Base-by-base conservation (phyloP, 2,888 invertebrate species). In the Athripsodes cinereus region DNA sequence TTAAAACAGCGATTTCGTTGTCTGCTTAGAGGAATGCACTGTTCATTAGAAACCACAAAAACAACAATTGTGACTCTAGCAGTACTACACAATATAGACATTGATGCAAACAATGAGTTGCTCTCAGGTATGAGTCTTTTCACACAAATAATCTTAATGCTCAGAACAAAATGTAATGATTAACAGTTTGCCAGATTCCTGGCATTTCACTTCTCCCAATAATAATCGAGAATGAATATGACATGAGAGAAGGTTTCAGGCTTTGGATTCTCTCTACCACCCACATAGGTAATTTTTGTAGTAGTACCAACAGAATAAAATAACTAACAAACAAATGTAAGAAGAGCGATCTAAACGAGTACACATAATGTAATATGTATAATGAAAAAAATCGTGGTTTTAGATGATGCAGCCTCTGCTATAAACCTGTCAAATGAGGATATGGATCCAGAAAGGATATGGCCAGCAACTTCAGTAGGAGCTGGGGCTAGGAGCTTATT, bases 1-100 rank as follows among this genome's bases (percentile, higher is more conserved):
- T 62, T 58, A 62, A 64, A 64, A 49, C 57, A 58, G 34, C 26
- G 64, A 3, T 64, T 62, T 35, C 58, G 51, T 20, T 64, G 62
- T 48, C 26, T 63, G 46, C 53, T 62, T 57, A 60, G 34, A 53
- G 65, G 54, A 5, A 31, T 62, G n/a, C 19, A 18, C 2, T 18
- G 47, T 11, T 44, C 49, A 2, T 16, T 62, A 2, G 34, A 57
- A 10, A 62, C 50, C 8, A 35, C 47, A 2, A 57, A 57, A 22
- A 10, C n/a, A 11, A 22, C 21, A 1, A 57, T 62, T 10, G 57
- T 62, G 8, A 60, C 62, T 1, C 44, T 57, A 8, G 62, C 62
- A n/a, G 55, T 62, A 11, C 44, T 61, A 1, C 58, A 62, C 22
- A 55, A 58, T 34, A 58, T 62, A n/a, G 58, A 61, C 13, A 48